Evolutionary conservation across 2,113 vertebrate species (phyloP), one percentile per base, ranked within the genome.

Genomic region (Crotalus tigris): DNA sequence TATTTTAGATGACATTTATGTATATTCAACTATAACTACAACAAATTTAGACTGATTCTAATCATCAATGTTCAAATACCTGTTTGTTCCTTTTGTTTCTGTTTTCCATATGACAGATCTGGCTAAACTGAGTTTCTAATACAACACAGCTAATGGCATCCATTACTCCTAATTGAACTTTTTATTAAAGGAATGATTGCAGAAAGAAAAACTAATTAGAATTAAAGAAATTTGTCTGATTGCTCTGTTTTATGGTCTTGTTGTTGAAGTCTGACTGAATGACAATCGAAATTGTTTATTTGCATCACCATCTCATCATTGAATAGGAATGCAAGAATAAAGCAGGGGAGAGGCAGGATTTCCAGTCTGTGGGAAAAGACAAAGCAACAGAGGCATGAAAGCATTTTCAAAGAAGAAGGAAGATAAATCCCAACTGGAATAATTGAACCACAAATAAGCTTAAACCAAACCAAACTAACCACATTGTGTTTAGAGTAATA

Each of bases 161-260:
- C 53, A 10, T 88, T 94, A 94, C 91, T 96, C 92, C 55, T 94
- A 94, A 95, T 58, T 96, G 92, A 95, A 89, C 95, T 93, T 95
- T 90, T 94, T 94, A 94, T 90, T 93, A 92, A 94, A 90, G 89
- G 91, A 88, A 95, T 59, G 54, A 92, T 87, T 96, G 92, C 91
- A 96, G 93, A 95, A 96, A 89, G 93, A 85, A 92, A 92, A 93
- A 86, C 92, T 96, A 95, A 96, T 95, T 94, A 95, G 94, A 96
- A 95, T 94, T 86, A 92, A 96, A 95, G 44, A 81, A 95, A 94
- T 90, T 93, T 44, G 92, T 59, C 87, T 85, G n/a, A 92, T 95
- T 93, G 90, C 90, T 96, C 93, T 93, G 89, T 94, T 95, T 95
- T 93, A 91, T 54, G 59, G 21, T 17, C 91, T 39, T 0, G 95